These are phyloP conservation scores for Bothrops jararaca DNA, from an alignment of 2,113 vertebrate genomes.

Conservation along the genomic window DNA sequence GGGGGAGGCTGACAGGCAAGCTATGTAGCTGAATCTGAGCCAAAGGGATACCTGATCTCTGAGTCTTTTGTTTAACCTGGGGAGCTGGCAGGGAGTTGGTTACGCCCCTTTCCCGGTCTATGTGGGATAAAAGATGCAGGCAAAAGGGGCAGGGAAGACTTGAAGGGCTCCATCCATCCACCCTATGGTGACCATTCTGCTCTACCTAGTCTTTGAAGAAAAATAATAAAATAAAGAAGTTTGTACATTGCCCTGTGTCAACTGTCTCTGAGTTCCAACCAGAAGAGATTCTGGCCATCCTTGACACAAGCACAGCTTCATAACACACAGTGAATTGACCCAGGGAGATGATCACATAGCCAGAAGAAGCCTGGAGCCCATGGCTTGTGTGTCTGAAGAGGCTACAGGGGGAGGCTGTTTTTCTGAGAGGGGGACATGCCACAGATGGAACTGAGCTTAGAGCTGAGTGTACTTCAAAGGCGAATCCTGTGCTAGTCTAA, in stretches of 20 bases:
- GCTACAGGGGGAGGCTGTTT: neutral
- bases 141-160: neutral
- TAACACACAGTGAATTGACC: neutral
- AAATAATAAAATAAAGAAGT: conserved; percentile 66
- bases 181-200: conserved; percentile 68
- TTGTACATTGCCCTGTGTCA: conserved; percentile 62
- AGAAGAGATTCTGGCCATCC: neutral
- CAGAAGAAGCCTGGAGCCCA: neutral
- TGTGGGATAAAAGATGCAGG: conserved; percentile 13
- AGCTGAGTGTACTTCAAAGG: neutral
- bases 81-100: neutral
- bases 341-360: neutral
- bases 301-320: neutral
- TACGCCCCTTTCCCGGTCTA: neutral
- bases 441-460: neutral
- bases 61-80: neutral
- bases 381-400: neutral
- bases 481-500: neutral
- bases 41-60: neutral
- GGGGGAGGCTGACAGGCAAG: neutral
- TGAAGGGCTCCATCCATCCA: conserved; percentile 41
- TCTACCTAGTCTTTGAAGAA: conserved; percentile 67
- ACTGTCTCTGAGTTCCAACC: conserved; percentile 10
- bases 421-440: neutral
- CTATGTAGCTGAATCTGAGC: neutral